Conservation (phyloP, 2,797 vertebrate species). For the Aplochiton taeniatus region DNA sequence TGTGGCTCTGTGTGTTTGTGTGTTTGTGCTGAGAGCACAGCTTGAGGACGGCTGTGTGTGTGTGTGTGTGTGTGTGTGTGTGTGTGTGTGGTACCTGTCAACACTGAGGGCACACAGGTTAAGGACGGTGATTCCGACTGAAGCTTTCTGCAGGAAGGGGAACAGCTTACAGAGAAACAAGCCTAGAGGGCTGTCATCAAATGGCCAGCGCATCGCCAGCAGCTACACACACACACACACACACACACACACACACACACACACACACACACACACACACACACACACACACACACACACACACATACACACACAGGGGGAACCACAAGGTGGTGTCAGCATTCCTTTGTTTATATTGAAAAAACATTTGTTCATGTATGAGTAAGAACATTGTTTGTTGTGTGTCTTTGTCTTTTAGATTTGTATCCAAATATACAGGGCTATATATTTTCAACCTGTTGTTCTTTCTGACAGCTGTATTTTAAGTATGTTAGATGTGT, state of each 20-base stretch:
- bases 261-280: conserved; percentile 1
- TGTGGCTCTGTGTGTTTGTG: not conserved
- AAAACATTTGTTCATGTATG: too few relatives aligned
- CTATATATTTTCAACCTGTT: too few relatives aligned
- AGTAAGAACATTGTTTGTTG: too few relatives aligned
- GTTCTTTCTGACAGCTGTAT: too few relatives aligned
- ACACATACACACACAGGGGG: not conserved
- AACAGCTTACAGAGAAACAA: conserved; percentile 91
- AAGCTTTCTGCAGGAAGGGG: conserved; percentile 94
- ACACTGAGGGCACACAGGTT: conserved; percentile 94
- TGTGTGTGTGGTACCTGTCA: conserved; percentile 82
- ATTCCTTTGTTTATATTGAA: too few relatives aligned
- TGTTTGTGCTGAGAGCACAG: too few relatives aligned
- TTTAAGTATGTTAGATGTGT: too few relatives aligned
- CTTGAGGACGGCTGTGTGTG: too few relatives aligned
- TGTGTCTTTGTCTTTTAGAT: too few relatives aligned
- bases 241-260: conserved; percentile 29
- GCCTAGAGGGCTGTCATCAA: conserved; percentile 80
- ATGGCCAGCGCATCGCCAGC: conserved; percentile 85
- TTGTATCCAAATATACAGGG: too few relatives aligned
- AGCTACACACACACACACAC: conserved; percentile 73
- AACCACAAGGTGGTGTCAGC: too few relatives aligned
- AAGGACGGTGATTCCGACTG: conserved; percentile 94
- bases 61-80: conserved; percentile 6
- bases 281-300: not conserved